Evolutionary conservation across 2,888 invertebrate species (phyloP), one percentile per base, ranked within the genome.

Genomic region (Hyles lineata): DNA sequence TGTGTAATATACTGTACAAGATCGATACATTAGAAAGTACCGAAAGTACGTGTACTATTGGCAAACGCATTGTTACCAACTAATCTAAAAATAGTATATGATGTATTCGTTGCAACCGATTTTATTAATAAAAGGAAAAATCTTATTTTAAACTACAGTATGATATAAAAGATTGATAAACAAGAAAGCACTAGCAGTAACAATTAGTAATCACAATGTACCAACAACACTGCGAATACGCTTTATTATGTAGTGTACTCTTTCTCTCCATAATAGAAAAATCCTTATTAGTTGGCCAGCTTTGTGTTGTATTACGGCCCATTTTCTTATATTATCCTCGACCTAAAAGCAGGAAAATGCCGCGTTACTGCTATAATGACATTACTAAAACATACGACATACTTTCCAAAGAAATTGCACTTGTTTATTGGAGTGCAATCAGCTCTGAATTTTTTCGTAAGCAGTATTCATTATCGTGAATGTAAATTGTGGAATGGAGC

Each of bases 381-480:
- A 63, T 63, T 63, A 63, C 35, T 43, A 43, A 63, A 43, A 43
- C 63, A 55, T 55, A 55, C n/a, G 55, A n/a, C 55, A 55, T 50
- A 67, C 25, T 67, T 50, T 67, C 50, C 43, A 67, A 67, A 67
- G 50, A 67, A 67, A 67, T 23, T 67, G 67, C 67, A 21, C 43
- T 67, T 67, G 43, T 67, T 11, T 67, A 67, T 72, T 72, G 74
- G 79, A 71, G 63, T 74, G 73, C 72, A 79, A 79, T 76, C 75
- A 73, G 72, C 75, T 77, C 75, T 77, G 72, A 74, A 70, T 76
- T 74, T 74, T 76, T 76, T 76, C 76, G 74, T 80, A 74, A 77
- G 77, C 75, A 77, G 74, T 76, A 79, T 80, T 81, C 82, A 85
- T 85, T 87, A 85, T 82, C 83, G 82, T 76, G 79, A 86, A 83